These are phyloP conservation scores for Antennarius maculatus DNA, from an alignment of 2,797 vertebrate species.

Conservation along the genomic window DNA sequence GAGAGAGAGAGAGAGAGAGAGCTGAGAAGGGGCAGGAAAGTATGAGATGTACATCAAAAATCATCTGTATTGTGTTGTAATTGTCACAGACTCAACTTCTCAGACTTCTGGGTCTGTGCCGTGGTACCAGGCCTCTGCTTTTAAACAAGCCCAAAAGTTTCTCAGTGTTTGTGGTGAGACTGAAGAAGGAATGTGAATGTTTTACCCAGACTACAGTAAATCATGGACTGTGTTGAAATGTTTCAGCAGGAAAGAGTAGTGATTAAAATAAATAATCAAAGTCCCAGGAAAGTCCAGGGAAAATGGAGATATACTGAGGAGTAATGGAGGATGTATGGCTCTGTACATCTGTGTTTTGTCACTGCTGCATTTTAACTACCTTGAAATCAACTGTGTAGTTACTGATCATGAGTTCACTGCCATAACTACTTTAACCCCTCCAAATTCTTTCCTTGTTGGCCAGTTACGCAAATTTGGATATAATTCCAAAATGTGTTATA, in stretches of 20 bases:
- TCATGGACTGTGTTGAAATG: slow-evolving; percentile 15
- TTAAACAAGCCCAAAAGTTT: slow-evolving; percentile 40
- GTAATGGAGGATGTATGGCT: slow-evolving; percentile 9
- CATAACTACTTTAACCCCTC: neutral
- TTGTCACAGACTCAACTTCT: slow-evolving; percentile 24
- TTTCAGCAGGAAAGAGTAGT: slow-evolving; percentile 23
- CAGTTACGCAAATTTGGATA: neutral
- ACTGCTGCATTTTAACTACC: slow-evolving; percentile 12
- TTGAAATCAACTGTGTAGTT: slow-evolving; percentile 1
- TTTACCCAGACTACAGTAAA: slow-evolving; percentile 18
- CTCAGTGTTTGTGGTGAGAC: slow-evolving; percentile 7
- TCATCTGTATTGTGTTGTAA: slow-evolving; percentile 56
- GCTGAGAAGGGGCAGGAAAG: slow-evolving; percentile 75
- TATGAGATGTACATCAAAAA: slow-evolving; percentile 75
- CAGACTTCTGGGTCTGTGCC: slow-evolving; percentile 35
- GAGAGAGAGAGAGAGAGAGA: slow-evolving; percentile 38
- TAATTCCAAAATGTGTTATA: neutral
- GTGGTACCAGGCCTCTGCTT: slow-evolving; percentile 26
- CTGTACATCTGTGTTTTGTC: slow-evolving; percentile 29
- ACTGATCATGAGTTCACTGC: neutral
- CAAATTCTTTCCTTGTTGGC: slow-evolving; percentile 14
- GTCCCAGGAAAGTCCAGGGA: neutral
- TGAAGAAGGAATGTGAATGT: neutral
- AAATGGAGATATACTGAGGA: slow-evolving; percentile 10
- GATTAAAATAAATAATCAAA: neutral